A percentile compares a stretch with the other conserved stretches of the same genome.
Evolutionary conservation across 2,888 invertebrate species (phyloP).

Genomic region (Pandemis corylana): DNA sequence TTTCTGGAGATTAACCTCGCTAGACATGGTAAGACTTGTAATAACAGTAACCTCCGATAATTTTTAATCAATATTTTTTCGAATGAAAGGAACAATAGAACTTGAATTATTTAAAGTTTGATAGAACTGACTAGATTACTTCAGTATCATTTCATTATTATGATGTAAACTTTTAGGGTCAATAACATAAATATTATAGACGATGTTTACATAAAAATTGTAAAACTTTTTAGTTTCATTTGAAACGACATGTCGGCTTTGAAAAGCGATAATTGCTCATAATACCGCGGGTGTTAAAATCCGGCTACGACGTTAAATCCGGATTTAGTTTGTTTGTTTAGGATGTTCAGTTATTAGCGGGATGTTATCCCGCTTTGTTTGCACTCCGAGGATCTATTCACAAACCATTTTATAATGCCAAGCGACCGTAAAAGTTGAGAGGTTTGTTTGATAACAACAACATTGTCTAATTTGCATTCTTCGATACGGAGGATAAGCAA

Average conservation of each 20-base stretch:
- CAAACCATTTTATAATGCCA: conserved; percentile 26
- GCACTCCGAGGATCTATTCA: conserved; percentile 36
- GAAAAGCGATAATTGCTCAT: conserved; percentile 33
- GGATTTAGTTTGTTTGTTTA: conserved; percentile 53
- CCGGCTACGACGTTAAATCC: conserved; percentile 46
- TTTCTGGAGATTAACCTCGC: too few relatives aligned
- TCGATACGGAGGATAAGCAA: conserved; percentile 8
- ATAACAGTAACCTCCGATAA: too few relatives aligned
- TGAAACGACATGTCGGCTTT: conserved; percentile 8
- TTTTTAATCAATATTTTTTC: too few relatives aligned
- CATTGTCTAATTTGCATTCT: conserved; percentile 11
- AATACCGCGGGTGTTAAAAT: conserved; percentile 29
- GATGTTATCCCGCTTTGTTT: conserved; percentile 40
- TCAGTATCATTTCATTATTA: too few relatives aligned
- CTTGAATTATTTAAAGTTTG: too few relatives aligned
- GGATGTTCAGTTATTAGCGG: conserved; percentile 45
- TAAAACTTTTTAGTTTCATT: neutral
- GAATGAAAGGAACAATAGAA: too few relatives aligned
- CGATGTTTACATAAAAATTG: neutral
- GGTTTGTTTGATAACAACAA: conserved; percentile 13
- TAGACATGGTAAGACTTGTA: too few relatives aligned
- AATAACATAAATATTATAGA: neutral
- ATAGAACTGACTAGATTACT: too few relatives aligned
- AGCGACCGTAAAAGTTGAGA: conserved; percentile 11
- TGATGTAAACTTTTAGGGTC: too few relatives aligned